Conservation (phyloP, 2,113 vertebrate genomes). For the Origma solitaria region DNA sequence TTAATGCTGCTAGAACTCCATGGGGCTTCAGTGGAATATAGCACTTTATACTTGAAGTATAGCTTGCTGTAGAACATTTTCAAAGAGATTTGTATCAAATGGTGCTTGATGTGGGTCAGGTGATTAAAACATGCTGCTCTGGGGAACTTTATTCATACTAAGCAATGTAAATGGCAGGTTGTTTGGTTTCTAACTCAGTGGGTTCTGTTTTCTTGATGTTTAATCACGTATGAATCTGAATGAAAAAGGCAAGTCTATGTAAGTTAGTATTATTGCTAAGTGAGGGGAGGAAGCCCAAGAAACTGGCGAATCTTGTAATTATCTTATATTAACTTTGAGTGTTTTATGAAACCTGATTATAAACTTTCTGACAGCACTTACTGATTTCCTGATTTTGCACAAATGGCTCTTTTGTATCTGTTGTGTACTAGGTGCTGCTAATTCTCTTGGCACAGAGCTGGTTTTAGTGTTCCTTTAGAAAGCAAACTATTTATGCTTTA, state of each 20-base stretch:
- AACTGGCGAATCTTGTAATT: not conserved
- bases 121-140: not conserved
- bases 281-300: not conserved
- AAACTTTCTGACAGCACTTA: not conserved
- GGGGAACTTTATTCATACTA: not conserved
- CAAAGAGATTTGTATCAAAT: not conserved
- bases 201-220: not conserved
- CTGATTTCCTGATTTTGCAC: not conserved
- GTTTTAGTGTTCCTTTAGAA: not conserved
- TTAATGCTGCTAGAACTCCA: not conserved
- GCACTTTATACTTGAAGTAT: not conserved
- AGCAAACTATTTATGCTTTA: not conserved
- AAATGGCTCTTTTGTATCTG: not conserved
- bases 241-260: not conserved
- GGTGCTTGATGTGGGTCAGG: not conserved
- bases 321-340: not conserved
- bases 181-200: not conserved
- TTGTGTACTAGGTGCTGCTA: not conserved
- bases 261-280: not conserved
- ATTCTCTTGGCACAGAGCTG: not conserved
- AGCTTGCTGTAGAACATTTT: not conserved
- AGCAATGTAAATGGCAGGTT: not conserved
- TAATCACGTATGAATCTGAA: not conserved
- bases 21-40: not conserved
- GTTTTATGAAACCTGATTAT: not conserved